phyloP scores from a whole-genome alignment of 2,797 vertebrate species.

The Tarsius wallacei region DNA sequence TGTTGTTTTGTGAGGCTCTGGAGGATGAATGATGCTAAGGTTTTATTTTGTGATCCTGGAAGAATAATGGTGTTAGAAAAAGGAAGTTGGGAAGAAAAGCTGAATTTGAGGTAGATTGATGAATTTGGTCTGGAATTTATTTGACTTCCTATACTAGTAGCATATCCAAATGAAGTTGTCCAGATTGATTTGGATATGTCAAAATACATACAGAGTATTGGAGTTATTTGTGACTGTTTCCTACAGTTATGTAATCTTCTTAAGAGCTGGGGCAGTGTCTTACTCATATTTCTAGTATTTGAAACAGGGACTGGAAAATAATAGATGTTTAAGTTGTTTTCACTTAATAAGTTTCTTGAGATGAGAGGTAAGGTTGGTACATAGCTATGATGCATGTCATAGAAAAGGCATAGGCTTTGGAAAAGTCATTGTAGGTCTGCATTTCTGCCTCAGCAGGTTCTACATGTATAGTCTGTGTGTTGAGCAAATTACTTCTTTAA shows the following conservation, averaged over 20 bases:
- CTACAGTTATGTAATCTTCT: constrained; percentile 48
- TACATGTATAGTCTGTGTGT: not conserved
- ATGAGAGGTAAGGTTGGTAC: not conserved
- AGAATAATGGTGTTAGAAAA: constrained; percentile 19
- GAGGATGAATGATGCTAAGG: constrained; percentile 4
- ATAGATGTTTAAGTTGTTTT: constrained; percentile 2
- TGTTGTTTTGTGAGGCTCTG: constrained; percentile 50
- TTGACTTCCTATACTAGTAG: not conserved
- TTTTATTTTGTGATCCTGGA: constrained; percentile 69
- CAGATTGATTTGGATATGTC: constrained; percentile 19
- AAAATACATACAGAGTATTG: constrained; percentile 6
- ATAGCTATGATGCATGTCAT: not conserved
- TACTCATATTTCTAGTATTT: constrained; percentile 42
- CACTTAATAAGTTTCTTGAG: not conserved
- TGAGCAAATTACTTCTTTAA: constrained; percentile 21
- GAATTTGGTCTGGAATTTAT: constrained; percentile 60
- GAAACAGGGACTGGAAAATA: constrained; percentile 31
- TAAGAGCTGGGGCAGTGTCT: constrained; percentile 18
- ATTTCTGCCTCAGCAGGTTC: not conserved
- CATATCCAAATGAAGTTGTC: not conserved
- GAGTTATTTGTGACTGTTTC: constrained; percentile 44
- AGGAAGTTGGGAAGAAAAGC: constrained; percentile 37
- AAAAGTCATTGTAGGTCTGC: not conserved
- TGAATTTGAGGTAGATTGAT: constrained; percentile 26
- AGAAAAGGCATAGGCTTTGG: not conserved